Percentiles rank a stretch among this genome's conserved stretches.
phyloP scores from a whole-genome alignment of 1,140 invertebrate species.

The Xylocopa sonorina region DNA sequence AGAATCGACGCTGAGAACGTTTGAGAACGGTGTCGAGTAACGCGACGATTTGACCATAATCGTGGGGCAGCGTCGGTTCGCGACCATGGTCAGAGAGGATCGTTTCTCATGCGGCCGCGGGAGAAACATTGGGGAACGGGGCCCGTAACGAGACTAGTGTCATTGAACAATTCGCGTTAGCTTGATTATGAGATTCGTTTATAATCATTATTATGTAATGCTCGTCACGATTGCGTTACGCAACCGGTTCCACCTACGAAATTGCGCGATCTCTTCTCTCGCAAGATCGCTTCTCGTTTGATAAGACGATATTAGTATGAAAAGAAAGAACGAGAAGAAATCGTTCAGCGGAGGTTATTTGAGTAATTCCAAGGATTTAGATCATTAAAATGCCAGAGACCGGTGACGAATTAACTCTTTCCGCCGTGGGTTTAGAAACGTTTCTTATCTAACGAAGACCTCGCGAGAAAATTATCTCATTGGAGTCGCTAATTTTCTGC shows the following conservation, averaged over 20 bases:
- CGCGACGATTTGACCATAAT: neutral
- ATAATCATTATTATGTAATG: constrained; percentile 58
- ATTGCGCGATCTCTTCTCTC: neutral
- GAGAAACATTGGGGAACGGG: neutral
- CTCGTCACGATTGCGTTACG: constrained; percentile 33
- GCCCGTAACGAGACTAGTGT: constrained; percentile 12
- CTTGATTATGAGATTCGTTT: constrained; percentile 52
- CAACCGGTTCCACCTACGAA: constrained; percentile 35
- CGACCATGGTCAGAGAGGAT: neutral
- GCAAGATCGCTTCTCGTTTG: no score
- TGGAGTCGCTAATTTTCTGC: neutral
- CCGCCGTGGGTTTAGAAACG: constrained; percentile 62
- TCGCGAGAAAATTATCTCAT: constrained; percentile 36
- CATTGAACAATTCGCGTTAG: constrained; percentile 48
- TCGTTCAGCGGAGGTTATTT: constrained; percentile 13
- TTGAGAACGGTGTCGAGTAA: neutral
- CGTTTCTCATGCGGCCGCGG: constrained; percentile 29
- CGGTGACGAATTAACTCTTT: constrained; percentile 69
- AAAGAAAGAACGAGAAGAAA: neutral
- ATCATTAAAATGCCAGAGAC: constrained; percentile 32
- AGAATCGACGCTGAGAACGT: neutral
- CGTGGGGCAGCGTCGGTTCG: neutral
- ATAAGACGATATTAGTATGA: no score
- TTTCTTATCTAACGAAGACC: constrained; percentile 58
- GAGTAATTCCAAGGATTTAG: constrained; percentile 39